A percentile compares a stretch with the other conserved stretches of the same genome.
These are phyloP conservation scores for Phrynosoma blainvillii DNA, from an alignment of 2,113 vertebrate genomes.

Conservation along the genomic window DNA sequence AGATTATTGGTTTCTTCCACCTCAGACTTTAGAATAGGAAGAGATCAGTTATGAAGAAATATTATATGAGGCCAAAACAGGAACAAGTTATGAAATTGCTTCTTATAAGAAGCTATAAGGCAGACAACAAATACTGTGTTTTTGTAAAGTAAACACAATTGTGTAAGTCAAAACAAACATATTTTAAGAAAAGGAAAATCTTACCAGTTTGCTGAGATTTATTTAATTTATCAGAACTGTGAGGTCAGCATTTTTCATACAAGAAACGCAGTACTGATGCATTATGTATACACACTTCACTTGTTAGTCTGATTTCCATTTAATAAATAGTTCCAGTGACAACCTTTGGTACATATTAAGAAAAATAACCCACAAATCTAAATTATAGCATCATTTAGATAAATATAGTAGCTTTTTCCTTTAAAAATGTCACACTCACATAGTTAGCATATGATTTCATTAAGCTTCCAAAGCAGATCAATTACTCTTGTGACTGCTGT, in stretches of 20 bases:
- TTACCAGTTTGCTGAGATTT: neutral
- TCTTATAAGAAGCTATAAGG: neutral
- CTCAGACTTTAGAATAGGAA: neutral
- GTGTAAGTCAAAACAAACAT: neutral
- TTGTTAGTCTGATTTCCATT: neutral
- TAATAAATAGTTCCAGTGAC: neutral
- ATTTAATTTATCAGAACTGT: neutral
- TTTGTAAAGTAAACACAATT: neutral
- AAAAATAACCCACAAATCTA: neutral
- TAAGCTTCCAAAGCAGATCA: conserved; percentile 30
- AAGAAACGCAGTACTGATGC: neutral
- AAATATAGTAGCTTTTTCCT: neutral
- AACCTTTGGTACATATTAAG: neutral
- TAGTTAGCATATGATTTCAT: neutral
- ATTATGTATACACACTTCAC: neutral
- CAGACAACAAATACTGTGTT: neutral
- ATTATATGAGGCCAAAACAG: neutral
- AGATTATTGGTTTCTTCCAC: neutral
- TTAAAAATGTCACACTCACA: neutral
- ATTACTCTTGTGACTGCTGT: neutral
- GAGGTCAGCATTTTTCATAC: neutral
- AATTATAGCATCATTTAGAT: neutral
- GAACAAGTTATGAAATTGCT: neutral
- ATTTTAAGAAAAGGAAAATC: neutral
- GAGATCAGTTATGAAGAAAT: too few relatives aligned